phyloP scores from a whole-genome alignment of 2,888 invertebrate species.

The Sylvicola cinctus region DNA sequence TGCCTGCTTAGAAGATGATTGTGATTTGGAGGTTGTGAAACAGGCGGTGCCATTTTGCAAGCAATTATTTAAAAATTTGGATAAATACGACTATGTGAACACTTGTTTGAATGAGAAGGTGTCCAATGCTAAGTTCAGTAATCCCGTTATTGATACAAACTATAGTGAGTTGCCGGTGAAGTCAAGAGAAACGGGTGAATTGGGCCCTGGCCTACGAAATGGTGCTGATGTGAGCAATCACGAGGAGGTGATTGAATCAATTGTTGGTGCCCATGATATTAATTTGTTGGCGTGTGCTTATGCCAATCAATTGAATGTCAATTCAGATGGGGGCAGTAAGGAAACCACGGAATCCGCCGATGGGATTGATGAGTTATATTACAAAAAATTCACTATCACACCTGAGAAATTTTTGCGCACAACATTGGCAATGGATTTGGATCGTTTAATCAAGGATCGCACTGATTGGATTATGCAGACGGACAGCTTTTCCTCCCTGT shows the following conservation, averaged over 20 bases:
- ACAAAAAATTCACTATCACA: slow-evolving; percentile 22
- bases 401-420: slow-evolving; percentile 38
- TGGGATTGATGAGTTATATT: slow-evolving; percentile 19
- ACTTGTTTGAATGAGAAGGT: slow-evolving; percentile 8
- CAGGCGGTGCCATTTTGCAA: slow-evolving; percentile 32
- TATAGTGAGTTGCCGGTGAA: slow-evolving; percentile 6
- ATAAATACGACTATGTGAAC: slow-evolving; percentile 30
- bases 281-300: slow-evolving; percentile 39
- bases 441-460: slow-evolving; percentile 35
- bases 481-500: slow-evolving; percentile 43
- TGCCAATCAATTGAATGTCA: slow-evolving; percentile 27
- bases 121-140: neutral
- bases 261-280: slow-evolving; percentile 38
- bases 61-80: slow-evolving; percentile 27
- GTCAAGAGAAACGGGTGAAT: slow-evolving; percentile 8
- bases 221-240: slow-evolving; percentile 16
- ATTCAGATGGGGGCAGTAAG: slow-evolving; percentile 6
- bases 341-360: slow-evolving; percentile 5
- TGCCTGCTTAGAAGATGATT: slow-evolving; percentile 41
- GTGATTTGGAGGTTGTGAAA: slow-evolving; percentile 49
- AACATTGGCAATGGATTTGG: slow-evolving; percentile 35
- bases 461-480: slow-evolving; percentile 44
- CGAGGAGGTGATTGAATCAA: slow-evolving; percentile 41
- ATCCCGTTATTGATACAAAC: slow-evolving; percentile 9
- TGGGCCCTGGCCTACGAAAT: slow-evolving; percentile 5